Conservation (phyloP, 2,113 vertebrate species). For the Pseudonaja textilis region DNA sequence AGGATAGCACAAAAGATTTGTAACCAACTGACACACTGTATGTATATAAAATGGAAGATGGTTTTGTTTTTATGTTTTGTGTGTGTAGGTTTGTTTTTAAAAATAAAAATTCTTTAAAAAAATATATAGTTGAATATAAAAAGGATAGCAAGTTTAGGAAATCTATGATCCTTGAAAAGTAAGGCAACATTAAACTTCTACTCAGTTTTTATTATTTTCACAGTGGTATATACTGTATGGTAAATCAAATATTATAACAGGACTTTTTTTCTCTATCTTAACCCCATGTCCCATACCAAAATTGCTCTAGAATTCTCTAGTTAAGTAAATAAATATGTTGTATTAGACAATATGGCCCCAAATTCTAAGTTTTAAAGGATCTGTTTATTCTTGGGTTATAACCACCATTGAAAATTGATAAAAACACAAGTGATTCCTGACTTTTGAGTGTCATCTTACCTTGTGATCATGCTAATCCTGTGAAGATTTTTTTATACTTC, state of each 20-base stretch:
- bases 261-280: background rate
- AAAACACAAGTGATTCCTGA: background rate
- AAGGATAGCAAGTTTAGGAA: background rate
- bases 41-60: no score
- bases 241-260: background rate
- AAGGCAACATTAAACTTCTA: background rate
- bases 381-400: background rate
- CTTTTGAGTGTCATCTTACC: background rate
- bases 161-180: background rate
- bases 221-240: background rate
- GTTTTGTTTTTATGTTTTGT: no score
- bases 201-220: background rate
- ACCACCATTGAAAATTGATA: background rate
- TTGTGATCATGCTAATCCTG: background rate
- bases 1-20: no score
- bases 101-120: background rate
- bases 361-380: background rate
- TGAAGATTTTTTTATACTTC: background rate
- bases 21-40: no score
- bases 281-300: background rate
- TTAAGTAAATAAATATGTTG: background rate
- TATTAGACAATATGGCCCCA: background rate
- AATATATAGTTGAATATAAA: background rate
- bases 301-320: background rate
- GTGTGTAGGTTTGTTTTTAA: no score